Evolutionary conservation across 2,888 invertebrate species (phyloP), one percentile per base, ranked within the genome.

Genomic region (Apotomis betuletana): DNA sequence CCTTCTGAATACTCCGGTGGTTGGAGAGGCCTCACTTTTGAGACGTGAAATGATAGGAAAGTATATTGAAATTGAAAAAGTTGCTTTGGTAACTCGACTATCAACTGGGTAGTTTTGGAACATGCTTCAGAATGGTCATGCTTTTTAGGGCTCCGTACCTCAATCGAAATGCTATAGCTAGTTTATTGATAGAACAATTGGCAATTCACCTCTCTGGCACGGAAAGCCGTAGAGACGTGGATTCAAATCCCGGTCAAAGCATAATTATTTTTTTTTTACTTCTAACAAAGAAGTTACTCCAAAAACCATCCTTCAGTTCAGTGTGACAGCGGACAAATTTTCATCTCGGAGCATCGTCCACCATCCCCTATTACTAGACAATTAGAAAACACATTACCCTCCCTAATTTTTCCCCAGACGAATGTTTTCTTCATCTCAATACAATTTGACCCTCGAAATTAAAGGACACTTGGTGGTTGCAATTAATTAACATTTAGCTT

Each of bases 401-500:
- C 65, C 55, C 4, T 54, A 4, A 36, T 44, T 46, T n/a, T 65
- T 54, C 59, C 54, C 54, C 36, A 54, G 51, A 36, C 36, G 44
- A 13, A 54, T 70, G 36, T 59, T 54, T 60, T 54, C 70, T 61
- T 65, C 49, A 51, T 61, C 70, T 55, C 49, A 36, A 55, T n/a
- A 38, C 27, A 57, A 49, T 63, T 44, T 55, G 15, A 41, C 67
- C 65, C 55, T 27, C 44, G 51, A 41, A 67, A 67, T 61, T 71
- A 57, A 51, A 52, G 61, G 36, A 49, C 58, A 60, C 54, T 65
- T 49, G 5, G 38, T 36, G 54, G 46, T 52, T n/a, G 51, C 10
- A 62, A 67, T 71, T 67, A 71, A 67, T 61, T 57, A 55, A 41
- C 71, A 62, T 62, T 67, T 57, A 71, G 41, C 46, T n/a, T 38